Evolutionary conservation across 2,888 invertebrate species (phyloP), one percentile per base, ranked within the genome.

Genomic region (Tipula vernalis): DNA sequence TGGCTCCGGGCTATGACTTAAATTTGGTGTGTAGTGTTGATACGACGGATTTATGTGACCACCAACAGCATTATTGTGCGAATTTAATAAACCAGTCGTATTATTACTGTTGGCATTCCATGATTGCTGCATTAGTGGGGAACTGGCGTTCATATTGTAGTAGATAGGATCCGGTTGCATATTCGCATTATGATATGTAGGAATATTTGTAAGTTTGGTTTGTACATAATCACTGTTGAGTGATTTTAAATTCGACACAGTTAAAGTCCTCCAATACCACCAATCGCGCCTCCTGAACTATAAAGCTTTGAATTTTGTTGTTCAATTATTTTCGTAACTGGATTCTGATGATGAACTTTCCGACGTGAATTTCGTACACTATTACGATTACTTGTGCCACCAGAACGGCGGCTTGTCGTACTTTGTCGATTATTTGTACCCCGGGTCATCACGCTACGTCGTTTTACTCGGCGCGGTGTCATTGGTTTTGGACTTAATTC

Each of bases 401-500:
- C 94, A 42, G 41, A 42, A 8, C 95, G 93, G 57, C 92, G 90
- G 88, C 92, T 92, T 13, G 92, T 91, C 8, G 93, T 93, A 86
- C 94, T 94, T 88, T 94, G 94, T 18, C 95, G 92, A 12, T 94
- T 93, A 71, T 94, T 94, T 3, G 94, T 93, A 86, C 95, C 95
- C 18, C 95, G 92, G 47, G 94, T 93, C 92, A 96, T 96, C 0
- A 96, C 96, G 88, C 95, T 93, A 18, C 96, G 92, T 4, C 96
- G 94, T 86, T 96, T 96, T 91, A 96, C 93, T 87, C 97, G 93
- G 15, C 98, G 93, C 0, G 98, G 98, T 0, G 98, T 98, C 98
- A 98, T 98, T 0, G 98, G 98, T 90, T 97, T 96, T 57, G 96
- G 91, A 87, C 91, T 91, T 83, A 91, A 88, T 87, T 91, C 91